Evolutionary conservation across 2,888 invertebrate species (phyloP).

Genomic region (Macrophya alboannulata): DNA sequence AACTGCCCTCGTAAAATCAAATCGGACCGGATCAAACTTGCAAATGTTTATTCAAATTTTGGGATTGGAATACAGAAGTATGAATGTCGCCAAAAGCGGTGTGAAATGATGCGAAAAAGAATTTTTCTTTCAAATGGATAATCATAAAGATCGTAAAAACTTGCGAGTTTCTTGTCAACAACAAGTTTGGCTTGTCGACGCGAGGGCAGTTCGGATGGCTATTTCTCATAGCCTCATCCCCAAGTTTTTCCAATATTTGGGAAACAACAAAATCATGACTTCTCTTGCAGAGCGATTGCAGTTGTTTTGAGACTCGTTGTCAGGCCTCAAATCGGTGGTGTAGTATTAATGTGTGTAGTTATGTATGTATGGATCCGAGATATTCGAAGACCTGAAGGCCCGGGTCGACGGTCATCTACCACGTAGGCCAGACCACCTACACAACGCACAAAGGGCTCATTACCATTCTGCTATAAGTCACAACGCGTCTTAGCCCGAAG

Average conservation of each 20-base stretch:
- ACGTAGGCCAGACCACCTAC: conserved; percentile 67
- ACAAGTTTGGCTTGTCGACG: not conserved
- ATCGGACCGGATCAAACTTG: not conserved
- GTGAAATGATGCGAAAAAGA: not conserved
- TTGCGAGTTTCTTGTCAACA: not conserved
- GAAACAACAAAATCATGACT: not conserved
- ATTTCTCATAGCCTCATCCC: not conserved
- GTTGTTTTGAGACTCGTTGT: not conserved
- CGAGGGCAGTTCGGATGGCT: not conserved
- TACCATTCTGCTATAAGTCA: conserved; percentile 74
- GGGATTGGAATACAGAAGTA: not conserved
- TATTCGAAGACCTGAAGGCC: conserved; percentile 11
- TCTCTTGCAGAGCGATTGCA: not conserved
- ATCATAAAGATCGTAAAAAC: not conserved
- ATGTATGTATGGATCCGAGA: not conserved
- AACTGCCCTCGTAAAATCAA: conserved; percentile 22
- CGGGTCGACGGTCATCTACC: conserved; percentile 21
- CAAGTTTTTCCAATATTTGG: not conserved
- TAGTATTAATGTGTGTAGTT: not conserved
- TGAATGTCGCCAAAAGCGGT: not conserved
- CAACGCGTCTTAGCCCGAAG: conserved; percentile 67
- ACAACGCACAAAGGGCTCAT: conserved; percentile 63
- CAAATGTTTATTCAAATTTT: not conserved
- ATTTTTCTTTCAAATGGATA: not conserved
- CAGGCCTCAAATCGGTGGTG: not conserved